Evolutionary conservation across 2,888 invertebrate species (phyloP), one percentile per base, ranked within the genome.

Genomic region (Platycnemis pennipes): DNA sequence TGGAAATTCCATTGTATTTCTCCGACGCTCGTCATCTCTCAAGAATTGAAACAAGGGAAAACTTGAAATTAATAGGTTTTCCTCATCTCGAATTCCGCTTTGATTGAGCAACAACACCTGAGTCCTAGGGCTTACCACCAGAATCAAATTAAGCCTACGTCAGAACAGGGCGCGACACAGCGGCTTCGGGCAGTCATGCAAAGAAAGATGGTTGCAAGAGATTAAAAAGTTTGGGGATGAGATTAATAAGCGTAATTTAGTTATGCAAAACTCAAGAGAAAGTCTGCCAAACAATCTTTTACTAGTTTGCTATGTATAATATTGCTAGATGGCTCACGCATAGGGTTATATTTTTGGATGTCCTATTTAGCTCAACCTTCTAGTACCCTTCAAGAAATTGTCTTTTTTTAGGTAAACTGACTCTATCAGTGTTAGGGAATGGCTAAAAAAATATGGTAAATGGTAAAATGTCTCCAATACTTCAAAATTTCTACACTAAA

Each of bases 61-160:
- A 77, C 31, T 77, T 31, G 77, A 77, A 77, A 77, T 77, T 77
- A 77, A 77, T 77, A 77, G 37, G 77, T 77, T 69, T 77, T 77
- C 77, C 31, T n/a, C 77, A 37, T 77, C 77, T 37, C 37, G 37
- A 77, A 77, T 77, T 77, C 37, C 37, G 77, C 77, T 37, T 77
- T 77, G 77, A 77, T 77, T 77, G 77, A 77, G 77, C n/a, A 31
- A 37, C 31, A 11, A 37, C 77, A 77, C 77, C 77, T 77, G 77
- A 77, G 77, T 77, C 37, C 77, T 77, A 77, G 77, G 77, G 37
- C 77, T 31, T 37, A 13, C 77, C 77, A 77, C 37, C 16, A 77
- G 77, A 13, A 77, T 77, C 77, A 31, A 77, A 77, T 77, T 77
- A 77, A 77, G 77, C 77, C 13, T 2, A 77, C 77, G 77, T 77